phyloP scores from a whole-genome alignment of 2,888 invertebrate genomes.

The Ptychoptera albimana region DNA sequence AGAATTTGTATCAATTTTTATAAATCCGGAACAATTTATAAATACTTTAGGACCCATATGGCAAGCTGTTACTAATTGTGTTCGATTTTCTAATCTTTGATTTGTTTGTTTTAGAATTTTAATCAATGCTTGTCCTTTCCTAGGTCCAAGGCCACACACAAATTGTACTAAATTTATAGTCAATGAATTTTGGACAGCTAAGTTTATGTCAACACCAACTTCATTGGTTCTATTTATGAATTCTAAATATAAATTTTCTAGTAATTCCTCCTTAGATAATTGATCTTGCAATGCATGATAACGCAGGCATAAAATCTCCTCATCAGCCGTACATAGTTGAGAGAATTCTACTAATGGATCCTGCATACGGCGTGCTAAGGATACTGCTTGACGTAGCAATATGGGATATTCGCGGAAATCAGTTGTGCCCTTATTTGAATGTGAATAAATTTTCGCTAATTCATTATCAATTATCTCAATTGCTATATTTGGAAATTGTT shows the following conservation, averaged over 20 bases:
- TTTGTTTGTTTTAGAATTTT: conserved; percentile 82
- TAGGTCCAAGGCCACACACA: conserved; percentile 89
- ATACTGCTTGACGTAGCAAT: conserved; percentile 80
- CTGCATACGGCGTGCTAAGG: conserved; percentile 79
- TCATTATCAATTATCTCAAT: conserved; percentile 92
- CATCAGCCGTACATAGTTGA: conserved; percentile 88
- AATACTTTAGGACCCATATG: conserved; percentile 98
- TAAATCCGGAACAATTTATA: conserved; percentile 97
- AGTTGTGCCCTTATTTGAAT: conserved; percentile 68
- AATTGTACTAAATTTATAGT: conserved; percentile 86
- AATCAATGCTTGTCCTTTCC: conserved; percentile 78
- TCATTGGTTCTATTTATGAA: conserved; percentile 93
- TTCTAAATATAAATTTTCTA: conserved; percentile 74
- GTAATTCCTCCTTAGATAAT: conserved; percentile 65
- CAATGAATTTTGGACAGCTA: conserved; percentile 76
- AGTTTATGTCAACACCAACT: conserved; percentile 94
- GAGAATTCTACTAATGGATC: conserved; percentile 94
- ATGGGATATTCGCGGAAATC: conserved; percentile 91
- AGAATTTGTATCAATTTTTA: conserved; percentile 94
- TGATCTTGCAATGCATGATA: conserved; percentile 80
- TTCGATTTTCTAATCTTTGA: conserved; percentile 82
- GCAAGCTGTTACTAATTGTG: conserved; percentile 86
- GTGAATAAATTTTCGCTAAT: conserved; percentile 80
- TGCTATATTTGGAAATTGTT: conserved; percentile 71
- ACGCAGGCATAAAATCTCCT: conserved; percentile 87